phyloP scores from a whole-genome alignment of 2,797 vertebrate genomes.

The Epinephelus coioides region DNA sequence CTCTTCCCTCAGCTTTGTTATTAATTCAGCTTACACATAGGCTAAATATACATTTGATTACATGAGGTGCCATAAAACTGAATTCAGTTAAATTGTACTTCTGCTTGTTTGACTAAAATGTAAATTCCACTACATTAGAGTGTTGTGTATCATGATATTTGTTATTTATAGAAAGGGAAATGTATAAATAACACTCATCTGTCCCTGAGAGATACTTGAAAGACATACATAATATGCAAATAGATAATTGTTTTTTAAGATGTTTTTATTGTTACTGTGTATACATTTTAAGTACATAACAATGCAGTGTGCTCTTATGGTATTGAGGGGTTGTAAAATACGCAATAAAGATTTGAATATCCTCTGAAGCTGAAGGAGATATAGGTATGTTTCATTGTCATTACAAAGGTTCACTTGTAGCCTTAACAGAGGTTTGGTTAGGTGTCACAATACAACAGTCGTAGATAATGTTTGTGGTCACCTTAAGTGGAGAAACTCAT shows the following conservation, averaged over 20 bases:
- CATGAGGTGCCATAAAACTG: constrained; percentile 27
- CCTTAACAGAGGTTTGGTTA: background rate
- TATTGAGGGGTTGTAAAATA: constrained; percentile 37
- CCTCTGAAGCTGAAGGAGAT: background rate
- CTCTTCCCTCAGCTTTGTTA: background rate
- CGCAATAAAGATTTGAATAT: constrained; percentile 56
- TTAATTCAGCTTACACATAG: background rate
- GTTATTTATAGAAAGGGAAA: constrained; percentile 65
- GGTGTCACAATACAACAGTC: background rate
- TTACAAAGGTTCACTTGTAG: constrained; percentile 3
- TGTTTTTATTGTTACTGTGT: constrained; percentile 33
- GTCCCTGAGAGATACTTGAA: constrained; percentile 67
- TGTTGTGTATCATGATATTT: constrained; percentile 61
- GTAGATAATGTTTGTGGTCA: background rate
- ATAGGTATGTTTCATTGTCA: background rate
- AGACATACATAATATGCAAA: constrained; percentile 46
- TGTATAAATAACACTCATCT: constrained; percentile 51
- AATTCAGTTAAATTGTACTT: constrained; percentile 24
- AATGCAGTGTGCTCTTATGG: constrained; percentile 34
- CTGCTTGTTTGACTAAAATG: constrained; percentile 42
- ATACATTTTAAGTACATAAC: constrained; percentile 44
- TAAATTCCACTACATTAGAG: constrained; percentile 63
- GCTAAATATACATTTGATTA: background rate
- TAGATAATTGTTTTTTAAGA: constrained; percentile 32
- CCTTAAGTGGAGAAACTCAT: background rate